Evolutionary conservation across 1,140 invertebrate genomes (phyloP).

Genomic region (Contarinia nasturtii): DNA sequence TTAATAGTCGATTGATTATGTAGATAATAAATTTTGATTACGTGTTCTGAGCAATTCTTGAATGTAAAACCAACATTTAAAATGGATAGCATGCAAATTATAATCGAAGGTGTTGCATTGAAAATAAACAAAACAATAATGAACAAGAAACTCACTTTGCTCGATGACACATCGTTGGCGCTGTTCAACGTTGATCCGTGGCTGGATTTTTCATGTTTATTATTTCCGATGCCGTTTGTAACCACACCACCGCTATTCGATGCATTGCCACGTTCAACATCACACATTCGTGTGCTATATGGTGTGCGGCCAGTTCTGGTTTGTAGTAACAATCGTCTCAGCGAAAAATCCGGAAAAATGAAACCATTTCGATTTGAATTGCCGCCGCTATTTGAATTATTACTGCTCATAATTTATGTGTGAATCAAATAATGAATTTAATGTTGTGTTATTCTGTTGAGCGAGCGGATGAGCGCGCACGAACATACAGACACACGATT

Average conservation of each 20-base stretch:
- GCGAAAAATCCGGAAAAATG: conserved; percentile 4
- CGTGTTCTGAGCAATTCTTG: too few species aligned
- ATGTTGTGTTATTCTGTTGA: too few species aligned
- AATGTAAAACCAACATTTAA: not conserved
- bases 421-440: too few species aligned
- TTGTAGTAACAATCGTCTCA: conserved; percentile 5
- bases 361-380: not conserved
- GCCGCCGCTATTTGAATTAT: too few species aligned
- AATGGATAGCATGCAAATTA: not conserved
- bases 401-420: too few species aligned
- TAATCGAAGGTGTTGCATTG: not conserved
- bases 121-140: not conserved
- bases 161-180: not conserved
- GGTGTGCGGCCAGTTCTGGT: conserved; percentile 1
- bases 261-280: conserved; percentile 3
- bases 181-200: not conserved
- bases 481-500: too few species aligned
- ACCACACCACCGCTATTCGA: not conserved
- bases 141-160: not conserved
- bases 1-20: too few species aligned
- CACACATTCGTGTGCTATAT: conserved; percentile 1
- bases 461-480: too few species aligned
- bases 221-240: not conserved
- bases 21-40: too few species aligned
- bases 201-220: not conserved